Evolutionary conservation across 2,888 invertebrate species (phyloP), one percentile per base, ranked within the genome.

Genomic region (Coenonympha glycerion): DNA sequence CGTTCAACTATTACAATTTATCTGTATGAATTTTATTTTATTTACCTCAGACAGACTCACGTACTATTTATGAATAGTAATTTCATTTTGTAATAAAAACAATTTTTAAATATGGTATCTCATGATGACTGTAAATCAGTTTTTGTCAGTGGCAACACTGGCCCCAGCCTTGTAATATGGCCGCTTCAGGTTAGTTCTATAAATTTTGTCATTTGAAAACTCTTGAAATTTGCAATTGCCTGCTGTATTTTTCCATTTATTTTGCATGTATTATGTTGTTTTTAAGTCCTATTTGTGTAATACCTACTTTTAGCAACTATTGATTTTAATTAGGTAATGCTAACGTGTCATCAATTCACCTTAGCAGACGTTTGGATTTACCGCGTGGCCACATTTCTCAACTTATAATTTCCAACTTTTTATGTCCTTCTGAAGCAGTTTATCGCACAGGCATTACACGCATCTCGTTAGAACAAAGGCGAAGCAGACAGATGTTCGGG

Each of bases 171-270:
- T 87, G 83, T 89, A 90, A 90, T 89, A 91, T 91, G 91, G 91
- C 91, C 89, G 89, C 91, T 86, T 84, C 91, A 91, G 91, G 91
- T 91, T 90, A 88, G 91, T 90, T 79, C 75, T 71, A 71, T 69
- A 71, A 77, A 81, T 83, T 86, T 86, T 83, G 79, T 88, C 87
- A 88, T 80, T 79, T 86, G 82, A 79, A 86, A 63, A 64, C 67
- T 60, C 58, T 68, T 58, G 60, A 49, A 56, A 64, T 55, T 60
- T 61, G 45, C 54, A 60, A 61, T 50, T 57, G 56, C 48, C 55
- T 56, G 58, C 50, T 52, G 33, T 53, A 45, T 49, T 47, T 52
- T 54, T 55, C 42, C 42, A 42, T 41, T 55, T 44, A 15, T 59
- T 54, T 39, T 52, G 42, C 45, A 42, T 52, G 46, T 31, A 55